Evolutionary conservation across 2,113 vertebrate species (phyloP), one percentile per base, ranked within the genome.

Genomic region (Neofelis nebulosa): DNA sequence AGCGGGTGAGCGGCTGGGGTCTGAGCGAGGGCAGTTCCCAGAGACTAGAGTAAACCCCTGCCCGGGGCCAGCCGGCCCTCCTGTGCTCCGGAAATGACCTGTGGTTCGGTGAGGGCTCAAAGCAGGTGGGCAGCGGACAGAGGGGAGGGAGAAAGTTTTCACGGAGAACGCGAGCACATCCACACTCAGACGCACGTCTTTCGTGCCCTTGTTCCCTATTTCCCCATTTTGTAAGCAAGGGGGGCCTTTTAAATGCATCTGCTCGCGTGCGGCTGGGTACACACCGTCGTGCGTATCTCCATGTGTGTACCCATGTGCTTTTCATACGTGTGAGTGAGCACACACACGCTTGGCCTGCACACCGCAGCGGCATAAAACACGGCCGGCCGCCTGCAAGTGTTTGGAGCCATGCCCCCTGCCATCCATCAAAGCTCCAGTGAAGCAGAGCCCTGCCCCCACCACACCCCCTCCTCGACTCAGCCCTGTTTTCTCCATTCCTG

Each of bases 101-200:
- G 7, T 4, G 74, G 31, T 15, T n/a, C 61, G 69, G 27, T 7
- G 25, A 31, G n/a, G 27, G 33, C 63, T 55, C 63, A 31, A 52
- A 76, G 93, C 63, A 81, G 36, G 19, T 2, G 11, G 73, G 65
- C 85, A 73, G 63, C 0, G 2, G 7, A 38, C 3, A 0, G 31
- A 16, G 48, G 31, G 33, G 18, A 84, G 38, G 12, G 15, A 14
- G 57, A 10, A 11, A 12, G 48, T 69, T 31, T 57, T 23, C 0
- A 1, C 0, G 5, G 31, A 2, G 9, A 38, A 3, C 3, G 0
- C 3, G 50, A 2, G 9, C 1, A 11, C 23, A 10, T 12, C 71
- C 36, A 57, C 3, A 2, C 29, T 12, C 0, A 7, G 52, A 25
- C 0, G 16, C 3, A 9, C 3, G 33, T 38, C 81, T 50, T 50